Evolutionary conservation across 2,113 vertebrate species (phyloP).

Genomic region (Lichenostomus cassidix): DNA sequence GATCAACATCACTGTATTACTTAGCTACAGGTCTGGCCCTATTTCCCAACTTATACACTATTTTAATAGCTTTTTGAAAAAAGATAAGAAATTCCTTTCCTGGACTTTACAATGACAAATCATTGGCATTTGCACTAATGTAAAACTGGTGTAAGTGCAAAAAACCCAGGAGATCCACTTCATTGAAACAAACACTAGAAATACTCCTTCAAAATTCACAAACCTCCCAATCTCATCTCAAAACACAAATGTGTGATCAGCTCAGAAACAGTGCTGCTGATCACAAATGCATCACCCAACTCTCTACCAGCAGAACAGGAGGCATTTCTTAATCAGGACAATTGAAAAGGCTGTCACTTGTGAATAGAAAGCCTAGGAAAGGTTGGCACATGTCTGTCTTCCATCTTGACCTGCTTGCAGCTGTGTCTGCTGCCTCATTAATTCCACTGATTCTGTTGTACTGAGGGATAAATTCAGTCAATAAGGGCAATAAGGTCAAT

Average conservation of each 20-base stretch:
- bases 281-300: background rate
- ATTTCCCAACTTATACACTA: background rate
- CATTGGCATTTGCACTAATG: background rate
- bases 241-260: background rate
- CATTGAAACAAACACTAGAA: background rate
- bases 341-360: background rate
- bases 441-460: background rate
- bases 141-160: background rate
- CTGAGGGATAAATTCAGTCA: background rate
- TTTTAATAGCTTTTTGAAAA: background rate
- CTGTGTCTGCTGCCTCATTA: background rate
- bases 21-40: background rate
- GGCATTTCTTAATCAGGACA: background rate
- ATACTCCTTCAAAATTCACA: background rate
- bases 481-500: background rate
- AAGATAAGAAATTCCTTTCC: background rate
- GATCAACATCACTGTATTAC: background rate
- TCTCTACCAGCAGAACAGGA: background rate
- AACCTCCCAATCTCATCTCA: background rate
- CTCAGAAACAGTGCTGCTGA: background rate
- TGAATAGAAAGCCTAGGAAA: background rate
- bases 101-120: background rate
- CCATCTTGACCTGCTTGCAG: background rate
- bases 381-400: background rate
- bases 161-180: background rate